A percentile compares a stretch with the other conserved stretches of the same genome.
phyloP scores from a whole-genome alignment of 2,888 invertebrate genomes.

The Rhaphigaster nebulosa region DNA sequence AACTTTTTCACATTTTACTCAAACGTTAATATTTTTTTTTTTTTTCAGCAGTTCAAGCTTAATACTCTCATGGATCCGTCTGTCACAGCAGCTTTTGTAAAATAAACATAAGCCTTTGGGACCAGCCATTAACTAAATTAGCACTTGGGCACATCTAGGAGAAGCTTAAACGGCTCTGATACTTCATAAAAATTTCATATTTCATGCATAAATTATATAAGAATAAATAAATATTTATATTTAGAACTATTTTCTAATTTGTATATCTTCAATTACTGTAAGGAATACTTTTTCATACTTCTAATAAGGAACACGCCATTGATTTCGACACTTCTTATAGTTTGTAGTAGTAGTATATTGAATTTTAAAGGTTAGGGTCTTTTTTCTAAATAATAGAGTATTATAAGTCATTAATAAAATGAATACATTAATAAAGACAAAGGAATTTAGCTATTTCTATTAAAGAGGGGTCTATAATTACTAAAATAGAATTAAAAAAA shows the following conservation, averaged over 20 bases:
- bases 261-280: slow-evolving; percentile 53
- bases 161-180: slow-evolving; percentile 56
- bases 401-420: slow-evolving; percentile 7
- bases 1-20: slow-evolving; percentile 6
- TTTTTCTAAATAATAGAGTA: background rate
- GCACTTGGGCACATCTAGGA: slow-evolving; percentile 58
- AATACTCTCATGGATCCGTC: slow-evolving; percentile 57
- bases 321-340: slow-evolving; percentile 28
- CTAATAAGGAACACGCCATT: slow-evolving; percentile 18
- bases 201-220: slow-evolving; percentile 49
- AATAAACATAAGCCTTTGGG: slow-evolving; percentile 56
- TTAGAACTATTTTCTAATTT: slow-evolving; percentile 58
- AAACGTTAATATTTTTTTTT: background rate
- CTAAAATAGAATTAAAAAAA: background rate
- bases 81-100: slow-evolving; percentile 56
- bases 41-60: slow-evolving; percentile 58
- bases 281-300: slow-evolving; percentile 54
- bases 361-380: slow-evolving; percentile 2
- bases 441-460: slow-evolving; percentile 21
- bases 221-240: slow-evolving; percentile 56
- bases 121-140: slow-evolving; percentile 57
- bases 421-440: slow-evolving; percentile 32
- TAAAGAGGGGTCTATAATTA: slow-evolving; percentile 38
- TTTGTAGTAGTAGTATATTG: background rate
- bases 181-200: slow-evolving; percentile 49